Evolutionary conservation across 64 coral and sea anemone species (phyloP), one percentile per base, ranked within the genome.

Genomic region (Montipora sp.): DNA sequence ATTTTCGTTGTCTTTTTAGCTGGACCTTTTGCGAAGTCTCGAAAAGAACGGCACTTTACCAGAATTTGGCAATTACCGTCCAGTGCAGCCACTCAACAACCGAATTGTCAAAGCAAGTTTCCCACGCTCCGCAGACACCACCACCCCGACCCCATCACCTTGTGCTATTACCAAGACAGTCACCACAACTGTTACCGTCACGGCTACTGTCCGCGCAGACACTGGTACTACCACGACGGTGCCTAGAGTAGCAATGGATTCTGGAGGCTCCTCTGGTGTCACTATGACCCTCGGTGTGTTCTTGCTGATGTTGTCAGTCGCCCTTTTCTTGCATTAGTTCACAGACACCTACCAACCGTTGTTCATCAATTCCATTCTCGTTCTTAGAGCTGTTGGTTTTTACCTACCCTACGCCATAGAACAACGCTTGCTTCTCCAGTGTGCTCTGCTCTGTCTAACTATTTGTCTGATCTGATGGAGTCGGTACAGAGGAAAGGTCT

Each of bases 1-100:
- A 7, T 47, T 48, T 67, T 24, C 24, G 22, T 21, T 57, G 53
- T 57, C 22, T 47, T 57, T 27, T 36, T 36, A 96, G 94, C 47
- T 96, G 20, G 36, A 73, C 22, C 73, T 96, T 68, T 71, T 96
- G 43, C 94, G 94, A 20, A 23, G 23, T 48, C 84, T 96, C 12
- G 77, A 88, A 76, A 45, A 88, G 48, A 60, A 14, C 3, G 50
- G 87, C 46, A 83, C 82, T 7, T 36, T 27, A 9, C 48, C 69
- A 18, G 5, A 22, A 0, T 44, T 71, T 3, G 79, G 90, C 19
- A 94, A 90, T 10, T 93, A 44, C 65, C 91, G 95, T 73, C 91
- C 91, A 7, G 88, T 94, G 12, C 80, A 88, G 55, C 89, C 95
- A 20, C 78, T 93, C 15, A 87, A 93, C 70, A 51, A 77, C 27